phyloP scores from a whole-genome alignment of 2,888 invertebrate species.

The Nephrotoma flavescens region DNA sequence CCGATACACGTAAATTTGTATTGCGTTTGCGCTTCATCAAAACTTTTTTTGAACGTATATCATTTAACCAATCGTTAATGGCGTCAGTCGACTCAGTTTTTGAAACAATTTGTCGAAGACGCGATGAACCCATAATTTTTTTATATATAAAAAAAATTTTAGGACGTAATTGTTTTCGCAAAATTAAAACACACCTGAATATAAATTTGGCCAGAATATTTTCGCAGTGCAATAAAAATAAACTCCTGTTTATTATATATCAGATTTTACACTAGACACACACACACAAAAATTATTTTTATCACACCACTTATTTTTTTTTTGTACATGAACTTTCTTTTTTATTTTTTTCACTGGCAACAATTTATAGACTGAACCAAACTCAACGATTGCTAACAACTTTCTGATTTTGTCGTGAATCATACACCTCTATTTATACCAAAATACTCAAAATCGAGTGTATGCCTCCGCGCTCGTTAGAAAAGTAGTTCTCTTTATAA shows the following conservation, averaged over 20 bases:
- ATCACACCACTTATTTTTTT: neutral
- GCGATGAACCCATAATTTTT: slow-evolving; percentile 7
- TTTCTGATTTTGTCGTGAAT: slow-evolving; percentile 5
- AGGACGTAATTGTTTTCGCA: neutral
- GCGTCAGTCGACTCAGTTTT: neutral
- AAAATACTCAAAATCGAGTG: neutral
- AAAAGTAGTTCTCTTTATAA: neutral
- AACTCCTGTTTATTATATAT: neutral
- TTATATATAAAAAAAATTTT: neutral
- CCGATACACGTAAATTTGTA: slow-evolving; percentile 39
- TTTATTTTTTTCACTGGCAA: neutral
- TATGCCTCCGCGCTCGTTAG: neutral
- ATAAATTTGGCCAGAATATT: neutral
- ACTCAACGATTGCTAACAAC: slow-evolving; percentile 7
- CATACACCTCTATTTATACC: slow-evolving; percentile 5
- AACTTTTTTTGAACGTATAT: slow-evolving; percentile 38
- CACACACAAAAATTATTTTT: neutral
- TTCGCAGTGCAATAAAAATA: neutral
- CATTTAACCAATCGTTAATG: slow-evolving; percentile 36
- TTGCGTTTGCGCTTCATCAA: slow-evolving; percentile 32
- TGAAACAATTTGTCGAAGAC: neutral
- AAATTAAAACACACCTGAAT: slow-evolving; percentile 8
- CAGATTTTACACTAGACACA: neutral
- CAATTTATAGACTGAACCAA: neutral
- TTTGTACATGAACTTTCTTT: neutral